Evolutionary conservation across 2,113 vertebrate genomes (phyloP).

Genomic region (Chrysochloris asiatica): DNA sequence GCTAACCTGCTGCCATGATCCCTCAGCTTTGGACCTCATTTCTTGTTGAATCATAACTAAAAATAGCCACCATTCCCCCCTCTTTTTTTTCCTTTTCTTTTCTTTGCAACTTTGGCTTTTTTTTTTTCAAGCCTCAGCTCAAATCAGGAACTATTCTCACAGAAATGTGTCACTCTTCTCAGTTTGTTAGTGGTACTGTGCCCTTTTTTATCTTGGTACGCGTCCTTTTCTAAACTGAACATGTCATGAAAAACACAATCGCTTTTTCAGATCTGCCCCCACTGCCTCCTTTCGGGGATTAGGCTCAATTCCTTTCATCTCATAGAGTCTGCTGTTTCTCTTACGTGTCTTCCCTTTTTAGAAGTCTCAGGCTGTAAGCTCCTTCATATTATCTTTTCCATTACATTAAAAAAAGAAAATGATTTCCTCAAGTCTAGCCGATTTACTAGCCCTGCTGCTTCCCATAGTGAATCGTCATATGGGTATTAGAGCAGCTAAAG

Average conservation of each 20-base stretch:
- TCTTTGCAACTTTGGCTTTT: neutral
- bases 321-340: neutral
- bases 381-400: neutral
- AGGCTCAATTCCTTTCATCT: neutral
- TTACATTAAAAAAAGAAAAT: neutral
- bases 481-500: neutral
- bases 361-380: neutral
- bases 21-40: neutral
- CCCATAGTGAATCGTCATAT: too few relatives aligned
- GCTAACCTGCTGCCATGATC: neutral
- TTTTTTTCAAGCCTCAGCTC: constrained; percentile 17
- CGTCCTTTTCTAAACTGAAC: constrained; percentile 12
- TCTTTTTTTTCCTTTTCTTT: neutral
- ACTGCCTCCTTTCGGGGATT: neutral
- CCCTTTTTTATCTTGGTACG: constrained; percentile 40
- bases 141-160: neutral
- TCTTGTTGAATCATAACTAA: constrained; percentile 16
- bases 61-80: neutral
- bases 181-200: neutral
- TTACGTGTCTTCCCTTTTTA: neutral
- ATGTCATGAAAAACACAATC: constrained; percentile 23
- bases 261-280: neutral
- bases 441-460: neutral
- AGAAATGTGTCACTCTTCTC: constrained; percentile 48
- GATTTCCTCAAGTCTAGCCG: neutral